phyloP scores from a whole-genome alignment of 2,113 vertebrate genomes.

The Silurus asotus region DNA sequence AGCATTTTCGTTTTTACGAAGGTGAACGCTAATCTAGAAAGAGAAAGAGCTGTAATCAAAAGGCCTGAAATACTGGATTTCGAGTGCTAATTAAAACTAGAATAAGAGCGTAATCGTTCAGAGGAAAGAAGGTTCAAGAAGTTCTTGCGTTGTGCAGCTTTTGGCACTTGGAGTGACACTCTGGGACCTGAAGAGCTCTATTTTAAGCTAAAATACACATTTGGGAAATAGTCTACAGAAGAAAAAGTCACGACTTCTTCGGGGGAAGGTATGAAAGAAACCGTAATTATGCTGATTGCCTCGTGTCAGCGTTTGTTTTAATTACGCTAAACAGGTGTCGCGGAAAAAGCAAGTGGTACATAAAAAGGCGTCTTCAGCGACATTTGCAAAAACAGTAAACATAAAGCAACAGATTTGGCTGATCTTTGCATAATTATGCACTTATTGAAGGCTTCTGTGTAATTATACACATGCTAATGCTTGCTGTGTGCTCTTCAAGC shows the following conservation, averaged over 20 bases:
- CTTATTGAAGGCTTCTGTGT: conserved; percentile 73
- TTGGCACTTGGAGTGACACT: background rate
- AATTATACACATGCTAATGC: conserved; percentile 71
- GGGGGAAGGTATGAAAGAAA: conserved; percentile 38
- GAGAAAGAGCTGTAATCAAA: conserved; percentile 29
- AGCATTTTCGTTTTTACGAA: background rate
- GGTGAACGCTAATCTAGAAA: background rate
- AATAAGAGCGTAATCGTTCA: conserved; percentile 1
- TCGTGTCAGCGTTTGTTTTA: conserved; percentile 72
- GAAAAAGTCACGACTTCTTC: conserved; percentile 40
- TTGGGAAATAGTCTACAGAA: conserved; percentile 40
- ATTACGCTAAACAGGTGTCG: conserved; percentile 74
- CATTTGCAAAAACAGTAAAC: conserved; percentile 75
- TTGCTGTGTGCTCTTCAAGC: conserved; percentile 57
- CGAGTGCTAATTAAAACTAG: conserved; percentile 13
- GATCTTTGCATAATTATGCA: conserved; percentile 73
- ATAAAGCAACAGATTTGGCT: conserved; percentile 69
- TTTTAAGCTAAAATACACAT: conserved; percentile 21
- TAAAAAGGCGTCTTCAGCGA: conserved; percentile 69
- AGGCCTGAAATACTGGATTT: background rate
- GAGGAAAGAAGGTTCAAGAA: background rate
- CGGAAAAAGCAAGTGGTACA: conserved; percentile 60
- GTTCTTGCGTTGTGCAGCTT: background rate
- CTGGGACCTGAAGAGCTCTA: conserved; percentile 7
- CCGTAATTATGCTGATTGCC: conserved; percentile 62